Percentiles rank a stretch among this genome's conserved stretches.
Evolutionary conservation across 30 jellyfish, hydroid and myxozoan species (phyloP).

Genomic region (Aurelia aurita): DNA sequence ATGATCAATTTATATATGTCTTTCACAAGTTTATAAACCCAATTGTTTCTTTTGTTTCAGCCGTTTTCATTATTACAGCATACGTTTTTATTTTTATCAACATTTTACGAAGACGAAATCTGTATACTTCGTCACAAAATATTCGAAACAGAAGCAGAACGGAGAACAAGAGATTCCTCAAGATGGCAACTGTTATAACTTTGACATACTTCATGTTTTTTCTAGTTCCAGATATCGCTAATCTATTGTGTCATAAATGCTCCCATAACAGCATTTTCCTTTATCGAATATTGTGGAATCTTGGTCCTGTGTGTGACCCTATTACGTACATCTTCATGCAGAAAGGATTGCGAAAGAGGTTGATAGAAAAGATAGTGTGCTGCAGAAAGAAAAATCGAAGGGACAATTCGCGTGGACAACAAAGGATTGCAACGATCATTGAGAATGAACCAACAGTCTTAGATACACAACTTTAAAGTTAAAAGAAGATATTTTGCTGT

Average conservation of each 20-base stretch:
- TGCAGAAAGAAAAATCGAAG: too few relatives aligned
- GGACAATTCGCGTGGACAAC: too few relatives aligned
- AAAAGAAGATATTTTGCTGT: too few relatives aligned
- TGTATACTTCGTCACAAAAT: not conserved
- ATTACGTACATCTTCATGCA: conserved; percentile 3
- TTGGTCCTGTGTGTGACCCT: not conserved
- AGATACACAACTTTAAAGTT: too few relatives aligned
- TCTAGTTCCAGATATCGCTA: not conserved
- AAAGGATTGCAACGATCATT: too few relatives aligned
- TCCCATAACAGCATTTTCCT: not conserved
- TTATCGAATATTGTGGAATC: not conserved
- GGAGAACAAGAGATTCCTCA: not conserved
- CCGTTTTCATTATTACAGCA: not conserved
- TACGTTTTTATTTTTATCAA: not conserved
- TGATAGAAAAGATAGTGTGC: not conserved
- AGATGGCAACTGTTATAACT: not conserved
- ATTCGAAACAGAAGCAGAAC: not conserved
- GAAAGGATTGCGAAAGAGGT: not conserved
- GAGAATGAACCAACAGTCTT: too few relatives aligned
- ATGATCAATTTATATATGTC: not conserved
- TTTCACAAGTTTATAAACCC: not conserved
- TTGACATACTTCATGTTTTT: not conserved
- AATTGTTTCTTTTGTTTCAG: not conserved
- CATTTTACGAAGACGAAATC: not conserved
- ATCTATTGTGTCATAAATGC: not conserved